Evolutionary conservation across 1,140 invertebrate species (phyloP).

Genomic region (Chironomus tepperi): DNA sequence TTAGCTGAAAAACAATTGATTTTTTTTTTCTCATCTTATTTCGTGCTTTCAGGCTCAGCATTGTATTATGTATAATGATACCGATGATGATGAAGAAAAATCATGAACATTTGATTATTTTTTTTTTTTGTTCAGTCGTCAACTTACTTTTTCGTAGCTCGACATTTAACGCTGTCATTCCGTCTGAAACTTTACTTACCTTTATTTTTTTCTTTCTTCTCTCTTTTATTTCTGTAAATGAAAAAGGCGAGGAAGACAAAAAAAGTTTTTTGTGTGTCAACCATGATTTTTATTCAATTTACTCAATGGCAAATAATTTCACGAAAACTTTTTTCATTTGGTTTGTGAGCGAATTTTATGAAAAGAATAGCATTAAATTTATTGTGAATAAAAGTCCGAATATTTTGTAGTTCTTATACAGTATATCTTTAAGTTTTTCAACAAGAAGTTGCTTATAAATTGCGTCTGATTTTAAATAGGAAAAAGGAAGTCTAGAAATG

Average conservation of each 20-base stretch:
- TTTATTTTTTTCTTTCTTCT: background rate
- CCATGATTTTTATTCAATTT: conserved; percentile 14
- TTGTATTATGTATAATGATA: no score
- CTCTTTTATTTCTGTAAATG: no score
- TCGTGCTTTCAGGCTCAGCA: background rate
- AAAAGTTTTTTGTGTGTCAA: background rate
- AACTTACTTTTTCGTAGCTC: background rate
- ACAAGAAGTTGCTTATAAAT: no score
- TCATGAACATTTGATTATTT: background rate
- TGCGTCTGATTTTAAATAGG: no score
- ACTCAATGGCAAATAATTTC: conserved; percentile 13
- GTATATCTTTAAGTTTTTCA: no score
- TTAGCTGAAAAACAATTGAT: background rate
- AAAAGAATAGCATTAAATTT: no score
- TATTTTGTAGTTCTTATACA: no score
- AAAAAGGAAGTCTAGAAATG: no score
- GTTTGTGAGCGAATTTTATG: no score
- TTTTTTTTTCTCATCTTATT: background rate
- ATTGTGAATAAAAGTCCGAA: no score
- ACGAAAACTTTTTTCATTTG: background rate
- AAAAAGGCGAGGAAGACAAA: background rate
- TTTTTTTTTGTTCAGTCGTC: background rate
- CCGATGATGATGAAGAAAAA: background rate
- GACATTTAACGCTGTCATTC: background rate
- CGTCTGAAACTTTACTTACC: background rate